Conservation (phyloP, 92 coral and sea anemone genomes). For the Pocillopora grandis region DNA sequence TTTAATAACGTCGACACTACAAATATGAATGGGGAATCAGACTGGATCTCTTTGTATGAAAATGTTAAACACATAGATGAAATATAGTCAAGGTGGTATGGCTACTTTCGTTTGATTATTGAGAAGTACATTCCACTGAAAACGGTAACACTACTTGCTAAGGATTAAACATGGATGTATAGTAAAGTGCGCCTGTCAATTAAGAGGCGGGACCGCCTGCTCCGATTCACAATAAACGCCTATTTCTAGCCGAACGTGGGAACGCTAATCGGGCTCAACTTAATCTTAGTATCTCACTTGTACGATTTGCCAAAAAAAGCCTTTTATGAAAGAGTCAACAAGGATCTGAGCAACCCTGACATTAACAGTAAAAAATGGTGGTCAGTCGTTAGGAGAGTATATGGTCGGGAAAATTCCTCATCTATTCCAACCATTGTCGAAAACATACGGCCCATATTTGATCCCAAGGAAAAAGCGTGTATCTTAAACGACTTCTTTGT, state of each 20-base stretch:
- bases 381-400: not conserved
- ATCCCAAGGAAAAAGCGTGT: no score
- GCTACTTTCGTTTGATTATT: conserved; percentile 44
- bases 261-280: no score
- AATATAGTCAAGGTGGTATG: conserved; percentile 44
- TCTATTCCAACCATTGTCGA: no score
- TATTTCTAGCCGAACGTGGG: no score
- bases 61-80: conserved; percentile 42
- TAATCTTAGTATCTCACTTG: not conserved
- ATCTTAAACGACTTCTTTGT: no score
- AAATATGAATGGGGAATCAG: no score
- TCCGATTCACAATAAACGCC: not conserved
- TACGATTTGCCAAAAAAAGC: not conserved
- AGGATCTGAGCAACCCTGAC: conserved; percentile 15
- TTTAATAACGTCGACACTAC: no score
- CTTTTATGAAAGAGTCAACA: conserved; percentile 12
- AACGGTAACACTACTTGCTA: no score
- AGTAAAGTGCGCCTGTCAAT: no score
- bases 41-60: no score
- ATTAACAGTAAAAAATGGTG: conserved; percentile 20
- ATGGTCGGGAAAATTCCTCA: not conserved
- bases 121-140: conserved; percentile 23
- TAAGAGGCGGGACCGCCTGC: conserved; percentile 11
- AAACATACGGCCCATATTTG: no score
- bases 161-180: no score